A percentile compares a stretch with the other conserved stretches of the same genome.
Conservation (phyloP, 2,797 vertebrate genomes). For the Alectoris magna region DNA sequence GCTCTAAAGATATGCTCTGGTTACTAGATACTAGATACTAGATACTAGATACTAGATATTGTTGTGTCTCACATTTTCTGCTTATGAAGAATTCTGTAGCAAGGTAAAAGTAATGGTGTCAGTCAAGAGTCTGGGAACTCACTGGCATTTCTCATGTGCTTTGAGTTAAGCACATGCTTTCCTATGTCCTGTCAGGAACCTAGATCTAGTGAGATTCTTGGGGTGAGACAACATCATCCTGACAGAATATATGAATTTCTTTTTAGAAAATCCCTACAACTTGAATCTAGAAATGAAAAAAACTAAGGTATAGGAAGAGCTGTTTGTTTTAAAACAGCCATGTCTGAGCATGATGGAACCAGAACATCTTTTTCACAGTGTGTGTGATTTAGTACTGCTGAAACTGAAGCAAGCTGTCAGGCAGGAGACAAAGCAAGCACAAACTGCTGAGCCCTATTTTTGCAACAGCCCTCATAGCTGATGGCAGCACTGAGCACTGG, state of each 20-base stretch:
- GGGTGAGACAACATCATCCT: not conserved
- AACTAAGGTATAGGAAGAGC: not conserved
- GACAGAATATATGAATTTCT: not conserved
- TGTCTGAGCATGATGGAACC: not conserved
- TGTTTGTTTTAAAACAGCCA: not conserved
- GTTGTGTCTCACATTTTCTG: not conserved
- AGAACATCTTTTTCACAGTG: not conserved
- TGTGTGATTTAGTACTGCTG: not conserved
- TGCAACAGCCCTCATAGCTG: not conserved
- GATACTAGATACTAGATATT: not conserved
- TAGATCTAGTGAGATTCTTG: not conserved
- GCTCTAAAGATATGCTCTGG: not conserved
- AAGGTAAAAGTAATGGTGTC: not conserved
- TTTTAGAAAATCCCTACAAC: not conserved
- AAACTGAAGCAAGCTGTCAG: not conserved
- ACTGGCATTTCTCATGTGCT: not conserved
- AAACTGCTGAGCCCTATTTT: not conserved
- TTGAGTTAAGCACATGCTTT: not conserved
- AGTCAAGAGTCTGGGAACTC: not conserved
- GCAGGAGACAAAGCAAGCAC: not conserved
- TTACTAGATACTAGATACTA: not conserved
- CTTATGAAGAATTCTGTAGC: not conserved
- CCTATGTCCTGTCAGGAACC: not conserved
- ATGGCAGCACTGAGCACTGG: not conserved
- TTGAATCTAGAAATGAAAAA: not conserved